These are phyloP conservation scores for Heptranchias perlo DNA, from an alignment of 2,113 vertebrate species.

Conservation along the genomic window DNA sequence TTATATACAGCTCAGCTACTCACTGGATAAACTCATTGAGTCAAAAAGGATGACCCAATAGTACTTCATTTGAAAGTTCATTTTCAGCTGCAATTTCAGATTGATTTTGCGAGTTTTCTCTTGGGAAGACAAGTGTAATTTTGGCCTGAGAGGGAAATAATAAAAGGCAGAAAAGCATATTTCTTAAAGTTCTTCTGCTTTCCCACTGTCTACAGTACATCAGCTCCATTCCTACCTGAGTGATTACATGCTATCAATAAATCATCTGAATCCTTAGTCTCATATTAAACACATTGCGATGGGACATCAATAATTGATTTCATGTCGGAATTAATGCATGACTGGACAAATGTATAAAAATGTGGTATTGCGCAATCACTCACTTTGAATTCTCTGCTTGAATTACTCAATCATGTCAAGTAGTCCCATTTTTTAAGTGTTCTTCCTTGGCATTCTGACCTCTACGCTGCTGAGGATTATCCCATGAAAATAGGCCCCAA, in stretches of 20 bases:
- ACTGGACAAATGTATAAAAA: conserved; percentile 37
- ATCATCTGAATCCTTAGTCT: conserved; percentile 36
- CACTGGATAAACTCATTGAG: not conserved
- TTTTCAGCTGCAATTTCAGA: conserved; percentile 27
- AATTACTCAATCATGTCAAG: conserved; percentile 25
- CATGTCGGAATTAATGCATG: conserved; percentile 27
- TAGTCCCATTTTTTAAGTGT: not conserved
- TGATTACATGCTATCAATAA: conserved; percentile 36
- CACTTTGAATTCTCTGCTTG: conserved; percentile 19
- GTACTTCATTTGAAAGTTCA: conserved; percentile 18
- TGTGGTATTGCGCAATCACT: conserved; percentile 22
- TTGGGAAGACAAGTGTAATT: not conserved
- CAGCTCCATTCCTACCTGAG: conserved; percentile 5
- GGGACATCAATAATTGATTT: conserved; percentile 38
- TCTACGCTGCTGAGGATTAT: not conserved
- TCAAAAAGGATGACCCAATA: conserved; percentile 10
- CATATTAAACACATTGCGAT: conserved; percentile 22
- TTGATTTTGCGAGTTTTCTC: conserved; percentile 8
- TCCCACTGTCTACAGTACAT: not conserved
- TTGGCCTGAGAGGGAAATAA: not conserved
- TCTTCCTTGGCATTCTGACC: conserved; percentile 7
- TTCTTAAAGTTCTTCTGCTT: not conserved
- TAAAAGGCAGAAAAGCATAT: not conserved
- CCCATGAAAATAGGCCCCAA: no score
- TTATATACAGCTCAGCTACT: not conserved